Conservation (phyloP, 2,797 vertebrate species). For the Peromyscus aztecus region DNA sequence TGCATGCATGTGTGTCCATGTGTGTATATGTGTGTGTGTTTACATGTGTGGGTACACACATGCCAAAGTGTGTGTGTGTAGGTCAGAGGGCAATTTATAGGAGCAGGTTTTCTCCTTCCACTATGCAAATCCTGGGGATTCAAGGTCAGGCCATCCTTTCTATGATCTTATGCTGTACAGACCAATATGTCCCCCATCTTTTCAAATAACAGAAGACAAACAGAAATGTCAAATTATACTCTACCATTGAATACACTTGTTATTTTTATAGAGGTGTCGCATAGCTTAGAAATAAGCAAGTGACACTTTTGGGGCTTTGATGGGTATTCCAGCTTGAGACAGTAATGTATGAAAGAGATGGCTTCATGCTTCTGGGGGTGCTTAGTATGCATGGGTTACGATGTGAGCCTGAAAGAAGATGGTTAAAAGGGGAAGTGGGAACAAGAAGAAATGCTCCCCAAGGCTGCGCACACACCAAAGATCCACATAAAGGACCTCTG, state of each 20-base stretch:
- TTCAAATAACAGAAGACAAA: slow-evolving; percentile 7
- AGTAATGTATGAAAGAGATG: slow-evolving; percentile 6
- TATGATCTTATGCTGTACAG: neutral
- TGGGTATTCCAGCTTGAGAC: slow-evolving; percentile 15
- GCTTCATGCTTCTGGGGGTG: slow-evolving; percentile 6
- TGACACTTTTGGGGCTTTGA: slow-evolving; percentile 4
- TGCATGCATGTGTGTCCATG: neutral
- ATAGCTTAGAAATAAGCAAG: slow-evolving; percentile 15
- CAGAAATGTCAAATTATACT: slow-evolving; percentile 1
- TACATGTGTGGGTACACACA: neutral
- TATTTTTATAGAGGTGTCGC: neutral
- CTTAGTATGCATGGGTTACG: slow-evolving; percentile 51
- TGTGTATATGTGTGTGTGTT: neutral
- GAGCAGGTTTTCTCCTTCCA: too few species aligned
- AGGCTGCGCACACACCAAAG: neutral
- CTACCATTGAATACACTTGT: neutral
- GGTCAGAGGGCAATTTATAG: neutral
- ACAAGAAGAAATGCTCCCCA: neutral
- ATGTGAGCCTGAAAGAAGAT: slow-evolving; percentile 54
- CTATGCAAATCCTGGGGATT: neutral
- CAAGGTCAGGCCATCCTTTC: neutral
- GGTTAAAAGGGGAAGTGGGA: slow-evolving; percentile 51
- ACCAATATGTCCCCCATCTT: neutral
- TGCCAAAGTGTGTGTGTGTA: neutral
- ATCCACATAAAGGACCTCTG: neutral